Base-by-base conservation (phyloP, 2,888 invertebrate species). In the Platynereis dumerilii region DNA sequence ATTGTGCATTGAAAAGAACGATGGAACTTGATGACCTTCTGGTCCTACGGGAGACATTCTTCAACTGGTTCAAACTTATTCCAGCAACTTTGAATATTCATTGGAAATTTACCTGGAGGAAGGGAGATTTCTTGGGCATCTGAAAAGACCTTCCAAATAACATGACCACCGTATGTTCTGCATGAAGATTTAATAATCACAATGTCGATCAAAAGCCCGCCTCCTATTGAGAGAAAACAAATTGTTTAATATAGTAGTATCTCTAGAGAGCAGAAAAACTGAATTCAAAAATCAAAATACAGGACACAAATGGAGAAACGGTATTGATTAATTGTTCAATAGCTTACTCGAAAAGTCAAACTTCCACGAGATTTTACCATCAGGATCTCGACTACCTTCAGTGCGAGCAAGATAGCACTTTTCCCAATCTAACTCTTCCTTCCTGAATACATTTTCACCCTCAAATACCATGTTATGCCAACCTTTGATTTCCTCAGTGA, bases 391-490 rank as follows among this genome's bases (percentile, higher is more conserved):
- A n/a, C 85, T 80, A 5, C 86, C 87, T 64, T 80, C 78, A 15
- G 68, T 67, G 28, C 97, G 87, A 0, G 92, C 90, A 67, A 99
- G 84, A 84, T 99, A 99, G 12, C 89, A 90, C 88, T 90, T 91
- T 78, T 92, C 90, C 97, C 98, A 99, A 81, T 99, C 98, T 0
- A 85, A 80, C 82, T 99, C 98, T 17, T 90, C 89, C 84, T 96
- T 97, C 62, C 94, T 87, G 74, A 91, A 89, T 2, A 97, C 84
- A 77, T 90, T 88, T 39, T 87, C 85, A 0, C 83, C 81, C 1
- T 86, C 79, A 78, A 87, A 90, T 1, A 88, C 86, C 1, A 92
- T 91, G n/a, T 86, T 86, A 55, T 86, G 80, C 94, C 94, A 96
- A 0, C 88, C 87, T n/a, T 82, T 58, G 17, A 65, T 65, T 57